phyloP scores from a whole-genome alignment of 2,888 invertebrate species.

The Eristalis tenax region DNA sequence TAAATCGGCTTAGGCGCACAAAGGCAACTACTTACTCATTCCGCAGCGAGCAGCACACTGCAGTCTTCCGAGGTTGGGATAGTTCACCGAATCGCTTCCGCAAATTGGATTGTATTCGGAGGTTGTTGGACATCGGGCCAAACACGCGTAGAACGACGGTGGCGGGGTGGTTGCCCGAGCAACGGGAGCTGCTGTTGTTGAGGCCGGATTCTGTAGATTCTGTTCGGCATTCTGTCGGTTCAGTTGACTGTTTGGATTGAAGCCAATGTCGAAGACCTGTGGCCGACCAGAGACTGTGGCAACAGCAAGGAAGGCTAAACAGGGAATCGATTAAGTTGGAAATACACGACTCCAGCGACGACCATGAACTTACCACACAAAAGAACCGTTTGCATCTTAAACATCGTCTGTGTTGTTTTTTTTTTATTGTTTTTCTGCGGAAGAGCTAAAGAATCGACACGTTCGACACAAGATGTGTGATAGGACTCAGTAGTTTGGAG shows the following conservation, averaged over 20 bases:
- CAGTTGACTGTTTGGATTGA: slow-evolving; percentile 14
- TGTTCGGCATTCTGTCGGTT: slow-evolving; percentile 1
- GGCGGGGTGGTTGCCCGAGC: slow-evolving; percentile 74
- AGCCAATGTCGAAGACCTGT: slow-evolving; percentile 59
- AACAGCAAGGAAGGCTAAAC: slow-evolving; percentile 15
- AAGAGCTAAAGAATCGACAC: slow-evolving; percentile 19
- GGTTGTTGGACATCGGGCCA: slow-evolving; percentile 75
- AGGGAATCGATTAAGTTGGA: background rate
- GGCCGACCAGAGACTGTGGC: slow-evolving; percentile 34
- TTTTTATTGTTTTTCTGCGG: background rate
- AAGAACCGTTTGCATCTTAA: slow-evolving; percentile 25
- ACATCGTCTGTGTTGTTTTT: background rate
- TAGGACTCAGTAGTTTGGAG: slow-evolving; percentile 29
- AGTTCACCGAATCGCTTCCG: slow-evolving; percentile 77
- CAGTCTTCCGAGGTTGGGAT: slow-evolving; percentile 77
- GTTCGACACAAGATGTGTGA: slow-evolving; percentile 20
- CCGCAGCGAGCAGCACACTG: slow-evolving; percentile 78
- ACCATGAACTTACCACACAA: slow-evolving; percentile 37
- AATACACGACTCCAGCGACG: too few species aligned
- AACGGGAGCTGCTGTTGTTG: slow-evolving; percentile 61
- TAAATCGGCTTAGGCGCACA: background rate
- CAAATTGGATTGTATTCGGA: slow-evolving; percentile 80
- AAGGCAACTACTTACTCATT: slow-evolving; percentile 74
- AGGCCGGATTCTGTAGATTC: background rate
- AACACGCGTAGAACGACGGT: slow-evolving; percentile 74